Evolutionary conservation across 1,140 invertebrate species (phyloP).

Genomic region (Achroia grisella): DNA sequence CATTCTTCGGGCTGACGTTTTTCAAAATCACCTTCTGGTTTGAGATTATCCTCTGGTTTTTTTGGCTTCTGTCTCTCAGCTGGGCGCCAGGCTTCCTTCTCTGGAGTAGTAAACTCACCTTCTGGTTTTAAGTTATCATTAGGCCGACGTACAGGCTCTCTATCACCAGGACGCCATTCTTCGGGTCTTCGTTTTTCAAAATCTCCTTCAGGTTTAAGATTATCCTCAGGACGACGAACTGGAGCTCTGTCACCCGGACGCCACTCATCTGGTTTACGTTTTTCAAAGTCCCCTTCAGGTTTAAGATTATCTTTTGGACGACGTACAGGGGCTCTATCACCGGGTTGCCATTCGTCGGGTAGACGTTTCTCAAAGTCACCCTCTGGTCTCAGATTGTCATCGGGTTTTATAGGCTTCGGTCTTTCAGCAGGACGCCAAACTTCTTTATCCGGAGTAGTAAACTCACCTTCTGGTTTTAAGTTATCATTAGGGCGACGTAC

Average conservation of each 20-base stretch:
- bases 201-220: slow-evolving; percentile 68
- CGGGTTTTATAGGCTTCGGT: slow-evolving; percentile 63
- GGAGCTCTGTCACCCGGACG: slow-evolving; percentile 72
- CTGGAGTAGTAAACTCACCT: slow-evolving; percentile 66
- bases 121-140: slow-evolving; percentile 43
- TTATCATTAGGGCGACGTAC: slow-evolving; percentile 64
- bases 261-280: slow-evolving; percentile 70
- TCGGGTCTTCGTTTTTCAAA: slow-evolving; percentile 71
- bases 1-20: slow-evolving; percentile 46
- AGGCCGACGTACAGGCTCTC: slow-evolving; percentile 42
- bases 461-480: slow-evolving; percentile 71
- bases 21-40: slow-evolving; percentile 60
- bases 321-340: slow-evolving; percentile 74
- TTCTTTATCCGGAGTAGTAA: slow-evolving; percentile 68
- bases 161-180: slow-evolving; percentile 60
- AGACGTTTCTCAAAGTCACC: slow-evolving; percentile 75
- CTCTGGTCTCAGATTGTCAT: slow-evolving; percentile 75
- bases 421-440: slow-evolving; percentile 68
- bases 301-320: slow-evolving; percentile 75
- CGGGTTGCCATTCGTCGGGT: slow-evolving; percentile 75
- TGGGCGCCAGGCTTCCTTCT: slow-evolving; percentile 70
- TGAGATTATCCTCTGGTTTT: slow-evolving; percentile 74
- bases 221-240: slow-evolving; percentile 74
- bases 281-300: slow-evolving; percentile 77
- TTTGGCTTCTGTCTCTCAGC: slow-evolving; percentile 74